phyloP scores from a whole-genome alignment of 2,113 vertebrate genomes.

The Chaetorhynchus papuensis region DNA sequence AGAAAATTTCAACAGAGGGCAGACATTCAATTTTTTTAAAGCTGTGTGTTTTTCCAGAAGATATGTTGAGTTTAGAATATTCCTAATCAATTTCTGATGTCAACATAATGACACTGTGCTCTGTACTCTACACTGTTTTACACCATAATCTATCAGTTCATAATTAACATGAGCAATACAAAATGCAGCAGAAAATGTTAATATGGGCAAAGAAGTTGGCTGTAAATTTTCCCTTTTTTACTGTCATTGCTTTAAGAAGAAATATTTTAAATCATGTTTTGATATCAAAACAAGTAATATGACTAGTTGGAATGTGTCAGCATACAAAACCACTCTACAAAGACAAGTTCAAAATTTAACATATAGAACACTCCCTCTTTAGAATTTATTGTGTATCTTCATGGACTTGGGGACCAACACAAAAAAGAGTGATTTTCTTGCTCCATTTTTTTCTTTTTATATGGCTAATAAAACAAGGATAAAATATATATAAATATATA shows the following conservation, averaged over 20 bases:
- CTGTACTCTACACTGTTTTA: neutral
- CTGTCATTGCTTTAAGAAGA: neutral
- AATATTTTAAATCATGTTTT: neutral
- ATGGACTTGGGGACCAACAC: neutral
- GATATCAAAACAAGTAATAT: neutral
- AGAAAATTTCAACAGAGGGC: neutral
- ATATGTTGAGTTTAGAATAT: neutral
- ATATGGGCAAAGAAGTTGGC: neutral
- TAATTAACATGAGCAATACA: neutral
- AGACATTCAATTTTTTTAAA: neutral
- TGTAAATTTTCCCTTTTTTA: neutral
- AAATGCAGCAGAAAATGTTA: neutral
- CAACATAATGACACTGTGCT: neutral
- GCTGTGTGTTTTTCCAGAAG: neutral
- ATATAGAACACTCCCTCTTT: neutral
- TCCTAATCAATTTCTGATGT: neutral
- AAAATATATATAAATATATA: neutral
- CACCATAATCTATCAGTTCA: neutral
- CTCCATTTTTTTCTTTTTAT: neutral
- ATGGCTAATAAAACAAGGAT: neutral
- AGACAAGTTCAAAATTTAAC: neutral
- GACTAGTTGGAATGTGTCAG: neutral
- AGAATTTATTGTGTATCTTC: neutral
- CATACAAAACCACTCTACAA: neutral
- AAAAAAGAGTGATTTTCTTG: neutral